Evolutionary conservation across 2,113 vertebrate species (phyloP), one percentile per base, ranked within the genome.

Genomic region (Prinia subflava): DNA sequence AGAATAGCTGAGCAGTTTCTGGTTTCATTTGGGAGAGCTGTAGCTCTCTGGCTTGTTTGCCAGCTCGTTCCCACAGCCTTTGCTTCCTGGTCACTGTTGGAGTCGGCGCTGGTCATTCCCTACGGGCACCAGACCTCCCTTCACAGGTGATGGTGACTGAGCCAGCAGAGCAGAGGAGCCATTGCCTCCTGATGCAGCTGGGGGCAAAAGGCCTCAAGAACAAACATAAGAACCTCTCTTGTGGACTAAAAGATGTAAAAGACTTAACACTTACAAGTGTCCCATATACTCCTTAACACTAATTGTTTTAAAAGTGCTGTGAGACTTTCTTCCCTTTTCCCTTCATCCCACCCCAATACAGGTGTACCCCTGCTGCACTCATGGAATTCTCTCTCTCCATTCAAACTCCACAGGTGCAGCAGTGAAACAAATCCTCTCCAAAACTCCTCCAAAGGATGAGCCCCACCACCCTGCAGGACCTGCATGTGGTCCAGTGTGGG

Each of bases 361-460:
- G 8, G 9, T 33, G 33, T 28, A 56, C 4, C 7, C 8, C 39
- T 42, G 12, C 21, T 76, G 13, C 39, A n/a, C 9, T 42, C 20
- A 10, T 17, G 23, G 65, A 53, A 15, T 55, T 44, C 94, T 62
- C 15, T 62, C 42, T 76, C 46, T 7, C 33, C 35, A 1, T 41
- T 64, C 22, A 69, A 81, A 59, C 4, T 49, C 37, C 73, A 74
- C 31, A 98, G 97, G 94, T 98, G 78, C 90, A 98, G 22, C 79
- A 87, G 13, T 30, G 97, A 73, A 98, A 98, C 87, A 96, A 97
- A 94, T 70, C 8, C 1, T 95, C 97, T 44, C 97, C 98, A 82
- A 94, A 92, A 84, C 78, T 98, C 78, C 62, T 97, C 33, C 87
- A 74, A 64, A 97, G 84, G 55, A 75, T 80, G 37, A 98, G 33